These are phyloP conservation scores for Helicorthomorpha holstii DNA, from an alignment of 1,140 invertebrate genomes.

Conservation along the genomic window DNA sequence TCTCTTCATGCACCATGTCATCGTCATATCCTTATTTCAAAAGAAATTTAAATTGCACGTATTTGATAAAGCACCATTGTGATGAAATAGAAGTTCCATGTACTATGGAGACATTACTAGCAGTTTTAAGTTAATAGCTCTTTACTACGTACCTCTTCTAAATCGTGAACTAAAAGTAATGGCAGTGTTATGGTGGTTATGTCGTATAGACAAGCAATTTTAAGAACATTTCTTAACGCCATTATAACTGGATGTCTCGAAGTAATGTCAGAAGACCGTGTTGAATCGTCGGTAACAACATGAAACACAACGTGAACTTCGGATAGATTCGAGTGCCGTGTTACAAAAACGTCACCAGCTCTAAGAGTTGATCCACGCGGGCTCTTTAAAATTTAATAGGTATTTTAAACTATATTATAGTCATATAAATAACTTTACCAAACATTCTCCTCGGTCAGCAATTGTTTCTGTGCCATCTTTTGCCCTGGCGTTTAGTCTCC, in stretches of 20 bases:
- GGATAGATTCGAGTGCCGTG: constrained; percentile 85
- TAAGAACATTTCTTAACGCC: constrained; percentile 83
- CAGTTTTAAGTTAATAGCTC: too few species aligned
- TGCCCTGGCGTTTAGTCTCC: constrained; percentile 13
- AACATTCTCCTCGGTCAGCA: not conserved
- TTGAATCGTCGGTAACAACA: constrained; percentile 55
- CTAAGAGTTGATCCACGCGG: constrained; percentile 22
- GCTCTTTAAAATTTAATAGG: constrained; percentile 6
- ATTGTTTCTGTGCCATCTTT: constrained; percentile 7
- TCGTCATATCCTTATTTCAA: constrained; percentile 89
- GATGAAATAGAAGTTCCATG: too few species aligned
- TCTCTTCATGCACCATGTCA: constrained; percentile 84
- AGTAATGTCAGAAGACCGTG: constrained; percentile 62
- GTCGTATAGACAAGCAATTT: constrained; percentile 81
- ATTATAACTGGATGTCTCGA: constrained; percentile 91
- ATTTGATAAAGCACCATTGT: too few species aligned
- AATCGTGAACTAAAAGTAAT: constrained; percentile 75
- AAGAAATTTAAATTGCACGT: too few species aligned
- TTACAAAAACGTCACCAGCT: constrained; percentile 85
- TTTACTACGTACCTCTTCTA: constrained; percentile 55
- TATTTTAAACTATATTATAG: too few species aligned
- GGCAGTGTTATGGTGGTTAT: constrained; percentile 85
- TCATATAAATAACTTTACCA: constrained; percentile 8
- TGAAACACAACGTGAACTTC: constrained; percentile 92
- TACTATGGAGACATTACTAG: too few species aligned